A percentile compares a stretch with the other conserved stretches of the same genome.
These are phyloP conservation scores for Ceuthmochares aereus DNA, from an alignment of 2,113 vertebrate species.

Conservation along the genomic window DNA sequence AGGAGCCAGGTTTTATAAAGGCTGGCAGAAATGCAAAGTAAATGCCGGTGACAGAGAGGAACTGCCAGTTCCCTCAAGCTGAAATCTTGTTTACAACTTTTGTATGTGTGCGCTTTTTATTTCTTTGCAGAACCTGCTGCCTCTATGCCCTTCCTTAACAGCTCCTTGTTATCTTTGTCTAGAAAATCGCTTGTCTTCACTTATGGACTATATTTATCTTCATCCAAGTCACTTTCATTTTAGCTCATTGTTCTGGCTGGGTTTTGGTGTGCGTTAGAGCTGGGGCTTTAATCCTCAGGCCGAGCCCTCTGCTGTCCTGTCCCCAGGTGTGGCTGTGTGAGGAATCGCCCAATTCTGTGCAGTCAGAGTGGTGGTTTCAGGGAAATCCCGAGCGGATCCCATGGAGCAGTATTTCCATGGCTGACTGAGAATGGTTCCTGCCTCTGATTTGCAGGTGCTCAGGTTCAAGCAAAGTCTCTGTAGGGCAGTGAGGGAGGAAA, in stretches of 20 bases:
- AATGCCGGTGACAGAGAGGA: slow-evolving; percentile 43
- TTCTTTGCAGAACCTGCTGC: background rate
- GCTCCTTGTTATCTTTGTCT: background rate
- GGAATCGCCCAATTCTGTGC: accelerated
- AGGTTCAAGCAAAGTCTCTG: background rate
- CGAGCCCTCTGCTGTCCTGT: background rate
- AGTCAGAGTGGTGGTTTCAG: background rate
- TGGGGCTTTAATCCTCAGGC: background rate
- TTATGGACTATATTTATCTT: background rate
- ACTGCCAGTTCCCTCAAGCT: slow-evolving; percentile 50
- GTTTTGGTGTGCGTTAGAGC: background rate
- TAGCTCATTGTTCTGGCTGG: accelerated
- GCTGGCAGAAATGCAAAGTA: slow-evolving; percentile 35
- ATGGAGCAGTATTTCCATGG: accelerated
- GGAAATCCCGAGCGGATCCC: background rate
- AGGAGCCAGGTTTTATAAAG: slow-evolving; percentile 49
- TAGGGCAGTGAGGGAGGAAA: background rate
- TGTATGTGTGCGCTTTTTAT: background rate
- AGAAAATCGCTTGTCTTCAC: background rate
- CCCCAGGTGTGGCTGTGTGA: accelerated
- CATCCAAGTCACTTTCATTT: background rate
- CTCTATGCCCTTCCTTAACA: background rate
- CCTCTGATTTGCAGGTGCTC: background rate
- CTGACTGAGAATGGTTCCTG: background rate
- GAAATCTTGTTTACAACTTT: slow-evolving; percentile 15